phyloP scores from a whole-genome alignment of 2,113 vertebrate genomes.

The Girardinichthys multiradiatus region DNA sequence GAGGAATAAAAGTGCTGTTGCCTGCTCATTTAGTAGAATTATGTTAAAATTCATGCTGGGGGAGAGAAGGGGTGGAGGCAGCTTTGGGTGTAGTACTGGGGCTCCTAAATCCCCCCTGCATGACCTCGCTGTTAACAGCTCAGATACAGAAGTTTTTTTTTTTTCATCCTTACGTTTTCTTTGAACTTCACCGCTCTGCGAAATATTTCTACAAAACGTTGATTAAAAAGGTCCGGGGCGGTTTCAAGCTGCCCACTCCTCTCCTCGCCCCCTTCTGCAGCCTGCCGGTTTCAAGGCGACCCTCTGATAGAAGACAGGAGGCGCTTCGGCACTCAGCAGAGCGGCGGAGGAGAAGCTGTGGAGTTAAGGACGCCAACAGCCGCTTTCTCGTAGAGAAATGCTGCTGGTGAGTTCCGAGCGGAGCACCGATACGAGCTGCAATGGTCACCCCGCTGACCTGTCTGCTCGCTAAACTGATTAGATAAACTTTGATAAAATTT shows the following conservation, averaged over 20 bases:
- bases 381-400: neutral
- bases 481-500: no score
- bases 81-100: neutral
- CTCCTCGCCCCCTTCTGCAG: slow-evolving; percentile 10
- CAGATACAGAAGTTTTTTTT: neutral
- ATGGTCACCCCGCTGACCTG: slow-evolving; percentile 29
- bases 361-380: no score
- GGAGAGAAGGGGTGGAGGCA: neutral
- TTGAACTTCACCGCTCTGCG: slow-evolving; percentile 32
- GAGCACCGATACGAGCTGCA: neutral
- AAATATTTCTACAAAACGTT: slow-evolving; percentile 68
- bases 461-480: slow-evolving; percentile 18
- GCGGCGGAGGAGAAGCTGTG: no score
- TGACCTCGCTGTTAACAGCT: slow-evolving; percentile 1
- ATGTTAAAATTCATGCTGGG: slow-evolving; percentile 24
- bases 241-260: slow-evolving; percentile 77
- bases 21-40: slow-evolving; percentile 29
- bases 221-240: slow-evolving; percentile 62
- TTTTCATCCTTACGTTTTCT: slow-evolving; percentile 33
- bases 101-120: neutral
- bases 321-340: neutral
- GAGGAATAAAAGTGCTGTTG: slow-evolving; percentile 29
- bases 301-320: slow-evolving; percentile 13
- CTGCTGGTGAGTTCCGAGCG: neutral
- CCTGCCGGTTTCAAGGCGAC: slow-evolving; percentile 75